phyloP scores from a whole-genome alignment of 2,113 vertebrate species.

The Scatophagus argus region DNA sequence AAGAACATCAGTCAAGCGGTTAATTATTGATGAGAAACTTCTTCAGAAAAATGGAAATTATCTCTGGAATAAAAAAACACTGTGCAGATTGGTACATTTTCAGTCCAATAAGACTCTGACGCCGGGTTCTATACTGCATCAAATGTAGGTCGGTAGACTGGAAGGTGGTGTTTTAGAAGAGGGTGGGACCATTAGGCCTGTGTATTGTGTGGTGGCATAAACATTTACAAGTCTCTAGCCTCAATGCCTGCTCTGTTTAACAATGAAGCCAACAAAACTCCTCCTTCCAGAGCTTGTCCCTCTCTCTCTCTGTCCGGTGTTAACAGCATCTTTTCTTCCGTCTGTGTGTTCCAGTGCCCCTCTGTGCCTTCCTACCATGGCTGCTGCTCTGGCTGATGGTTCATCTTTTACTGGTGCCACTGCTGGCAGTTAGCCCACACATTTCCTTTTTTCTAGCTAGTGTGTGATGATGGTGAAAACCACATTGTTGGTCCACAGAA shows the following conservation, averaged over 20 bases:
- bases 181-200: slow-evolving; percentile 42
- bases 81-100: neutral
- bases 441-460: slow-evolving; percentile 24
- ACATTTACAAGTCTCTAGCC: slow-evolving; percentile 54
- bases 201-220: slow-evolving; percentile 52
- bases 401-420: neutral
- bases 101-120: neutral
- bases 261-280: slow-evolving; percentile 40
- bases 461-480: neutral
- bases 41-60: neutral
- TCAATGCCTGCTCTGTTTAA: slow-evolving; percentile 56
- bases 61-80: neutral
- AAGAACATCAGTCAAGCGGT: neutral
- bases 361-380: neutral
- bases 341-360: neutral
- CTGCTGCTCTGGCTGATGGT: neutral
- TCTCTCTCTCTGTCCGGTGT: slow-evolving; percentile 21
- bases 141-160: neutral
- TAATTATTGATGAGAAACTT: neutral
- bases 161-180: slow-evolving; percentile 15
- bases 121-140: neutral
- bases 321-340: slow-evolving; percentile 8
- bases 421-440: slow-evolving; percentile 2
- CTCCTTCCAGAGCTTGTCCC: slow-evolving; percentile 31
- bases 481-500: slow-evolving; percentile 26